Evolutionary conservation across 2,797 vertebrate species (phyloP).

Genomic region (Alectoris magna): DNA sequence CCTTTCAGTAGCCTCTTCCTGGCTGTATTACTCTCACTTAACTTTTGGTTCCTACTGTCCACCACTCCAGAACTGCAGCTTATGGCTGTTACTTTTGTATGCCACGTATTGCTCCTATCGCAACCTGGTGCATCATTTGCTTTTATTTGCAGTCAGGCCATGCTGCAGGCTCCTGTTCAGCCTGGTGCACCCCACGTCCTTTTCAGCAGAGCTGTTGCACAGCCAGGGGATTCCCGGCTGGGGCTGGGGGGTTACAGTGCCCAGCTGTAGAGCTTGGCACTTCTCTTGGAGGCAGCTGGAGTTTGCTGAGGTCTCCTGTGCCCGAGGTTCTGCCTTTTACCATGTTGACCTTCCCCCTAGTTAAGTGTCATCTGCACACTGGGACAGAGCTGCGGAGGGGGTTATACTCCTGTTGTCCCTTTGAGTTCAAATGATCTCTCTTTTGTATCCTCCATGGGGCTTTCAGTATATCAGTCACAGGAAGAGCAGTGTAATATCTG

Average conservation of each 20-base stretch:
- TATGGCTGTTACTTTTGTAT: neutral
- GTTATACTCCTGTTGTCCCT: neutral
- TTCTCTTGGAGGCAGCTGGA: neutral
- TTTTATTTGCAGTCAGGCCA: neutral
- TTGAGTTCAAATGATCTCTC: neutral
- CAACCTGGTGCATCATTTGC: neutral
- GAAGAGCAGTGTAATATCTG: neutral
- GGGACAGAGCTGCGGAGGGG: neutral
- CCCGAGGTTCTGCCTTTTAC: neutral
- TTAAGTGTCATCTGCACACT: neutral
- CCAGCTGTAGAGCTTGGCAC: neutral
- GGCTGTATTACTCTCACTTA: neutral
- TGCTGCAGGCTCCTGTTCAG: fast-evolving
- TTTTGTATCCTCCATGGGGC: neutral
- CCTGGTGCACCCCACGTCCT: neutral
- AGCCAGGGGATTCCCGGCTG: neutral
- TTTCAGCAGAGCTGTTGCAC: neutral
- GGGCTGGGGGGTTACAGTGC: neutral
- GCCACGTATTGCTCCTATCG: neutral
- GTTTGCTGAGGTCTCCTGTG: neutral
- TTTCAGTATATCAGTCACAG: fast-evolving
- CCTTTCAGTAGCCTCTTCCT: neutral
- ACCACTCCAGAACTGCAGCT: neutral
- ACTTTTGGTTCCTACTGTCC: neutral
- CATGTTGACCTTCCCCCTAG: neutral